Evolutionary conservation across 1,140 invertebrate genomes (phyloP), one percentile per base, ranked within the genome.

Genomic region (Procambarus clarkii): DNA sequence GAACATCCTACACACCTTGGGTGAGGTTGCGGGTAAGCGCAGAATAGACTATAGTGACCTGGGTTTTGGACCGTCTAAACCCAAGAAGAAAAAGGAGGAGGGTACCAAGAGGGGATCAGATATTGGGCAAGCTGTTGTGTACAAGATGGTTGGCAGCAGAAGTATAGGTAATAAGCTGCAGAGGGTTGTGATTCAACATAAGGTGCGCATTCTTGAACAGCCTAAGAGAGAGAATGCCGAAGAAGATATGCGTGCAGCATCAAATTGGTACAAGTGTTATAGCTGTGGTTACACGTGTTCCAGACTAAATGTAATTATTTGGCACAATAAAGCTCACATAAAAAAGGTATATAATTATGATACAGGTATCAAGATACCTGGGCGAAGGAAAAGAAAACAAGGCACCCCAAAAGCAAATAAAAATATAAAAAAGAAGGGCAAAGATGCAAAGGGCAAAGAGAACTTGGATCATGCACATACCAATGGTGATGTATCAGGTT

Each of bases 31-130:
- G 15, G 89, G 87, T 91, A 93, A 93, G 82, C 83, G 92, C 77
- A 93, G 92, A 82, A 92, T 93, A 85, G 92, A 93, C 85, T 93
- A 93, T 91, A 93, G 92, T 79, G 89, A 93, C 86, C 81, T 93
- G 34, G 92, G 92, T 34, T 93, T 93, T 92, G 92, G 92, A 21
- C 60, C 85, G n/a, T 80, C 91, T 3, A 93, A 93, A 76, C 78
- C 88, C 45, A 93, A 93, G 91, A 93, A 90, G 60, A 86, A 91
- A 64, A 85, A 85, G 24, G 89, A 90, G 76, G 92, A 93, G n/a
- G 80, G 58, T 44, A 50, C 50, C 45, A 71, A 84, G 71, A 64
- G 82, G 58, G 87, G 78, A 48, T 83, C 91, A 9, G 92, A 93
- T 84, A 93, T 93, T 60, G 91, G 91, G 34, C 91, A 93, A 85